Conservation (phyloP, 2,888 invertebrate genomes). For the Podabrus alpinus region DNA sequence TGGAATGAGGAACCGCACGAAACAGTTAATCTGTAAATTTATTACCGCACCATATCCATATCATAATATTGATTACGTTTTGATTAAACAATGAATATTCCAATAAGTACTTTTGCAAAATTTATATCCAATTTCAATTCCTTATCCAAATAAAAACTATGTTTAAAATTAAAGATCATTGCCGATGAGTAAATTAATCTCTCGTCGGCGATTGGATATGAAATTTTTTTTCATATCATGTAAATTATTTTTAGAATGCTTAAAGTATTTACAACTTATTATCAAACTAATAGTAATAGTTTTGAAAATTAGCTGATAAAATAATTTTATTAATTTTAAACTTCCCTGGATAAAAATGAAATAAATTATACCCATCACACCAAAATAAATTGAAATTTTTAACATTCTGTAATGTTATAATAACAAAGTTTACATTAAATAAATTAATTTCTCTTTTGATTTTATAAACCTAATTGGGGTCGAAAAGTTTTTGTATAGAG, state of each 20-base stretch:
- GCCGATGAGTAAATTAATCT: background rate
- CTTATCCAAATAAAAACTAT: background rate
- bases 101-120: background rate
- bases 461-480: background rate
- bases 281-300: background rate
- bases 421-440: background rate
- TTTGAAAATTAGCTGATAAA: background rate
- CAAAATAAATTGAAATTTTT: background rate
- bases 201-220: background rate
- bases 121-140: background rate
- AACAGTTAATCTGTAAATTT: background rate
- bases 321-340: background rate
- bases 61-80: background rate
- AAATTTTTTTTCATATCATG: background rate
- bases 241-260: background rate
- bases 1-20: background rate
- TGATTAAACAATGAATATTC: constrained; percentile 9
- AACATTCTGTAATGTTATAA: no score
- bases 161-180: background rate
- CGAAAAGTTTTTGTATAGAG: background rate
- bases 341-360: background rate
- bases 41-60: background rate
- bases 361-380: background rate
- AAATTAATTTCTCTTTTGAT: background rate
- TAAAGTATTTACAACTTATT: background rate